A percentile compares a stretch with the other conserved stretches of the same genome.
Evolutionary conservation across 2,113 vertebrate genomes (phyloP).

Genomic region (Rallus limicola): DNA sequence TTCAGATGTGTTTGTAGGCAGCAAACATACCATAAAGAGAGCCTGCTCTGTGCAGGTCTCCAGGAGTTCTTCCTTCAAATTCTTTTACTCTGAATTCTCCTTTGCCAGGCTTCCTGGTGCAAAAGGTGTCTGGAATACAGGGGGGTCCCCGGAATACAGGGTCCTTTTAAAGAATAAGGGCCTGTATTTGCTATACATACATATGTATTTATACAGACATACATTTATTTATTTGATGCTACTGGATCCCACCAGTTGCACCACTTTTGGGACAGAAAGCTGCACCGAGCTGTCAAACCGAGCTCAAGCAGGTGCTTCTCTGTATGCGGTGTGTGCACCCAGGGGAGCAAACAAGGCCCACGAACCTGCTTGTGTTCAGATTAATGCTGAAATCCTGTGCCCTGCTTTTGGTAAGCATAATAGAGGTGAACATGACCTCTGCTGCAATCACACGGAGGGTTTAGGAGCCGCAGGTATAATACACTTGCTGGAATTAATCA

Average conservation of each 20-base stretch:
- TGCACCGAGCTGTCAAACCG: neutral
- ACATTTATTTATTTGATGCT: neutral
- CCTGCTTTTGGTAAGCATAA: constrained; percentile 13
- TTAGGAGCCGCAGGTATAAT: constrained; percentile 4
- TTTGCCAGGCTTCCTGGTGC: neutral
- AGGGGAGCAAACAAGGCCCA: constrained; percentile 20
- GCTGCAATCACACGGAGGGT: neutral
- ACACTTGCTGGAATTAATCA: constrained; percentile 37
- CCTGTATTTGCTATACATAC: neutral
- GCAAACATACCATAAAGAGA: neutral
- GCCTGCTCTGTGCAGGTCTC: neutral
- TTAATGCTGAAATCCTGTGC: constrained; percentile 35
- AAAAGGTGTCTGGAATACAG: neutral
- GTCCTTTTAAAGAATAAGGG: neutral
- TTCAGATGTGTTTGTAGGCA: neutral
- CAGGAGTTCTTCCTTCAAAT: neutral
- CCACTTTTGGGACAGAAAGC: neutral
- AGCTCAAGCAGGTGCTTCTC: neutral
- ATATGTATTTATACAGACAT: neutral
- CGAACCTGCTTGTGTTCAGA: constrained; percentile 14
- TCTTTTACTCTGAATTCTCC: neutral
- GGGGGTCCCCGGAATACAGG: no score
- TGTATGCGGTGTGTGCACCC: neutral
- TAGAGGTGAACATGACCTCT: constrained; percentile 34
- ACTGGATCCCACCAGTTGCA: neutral